Evolutionary conservation across 2,113 vertebrate species (phyloP).

Genomic region (Hippocampus guttulatus): DNA sequence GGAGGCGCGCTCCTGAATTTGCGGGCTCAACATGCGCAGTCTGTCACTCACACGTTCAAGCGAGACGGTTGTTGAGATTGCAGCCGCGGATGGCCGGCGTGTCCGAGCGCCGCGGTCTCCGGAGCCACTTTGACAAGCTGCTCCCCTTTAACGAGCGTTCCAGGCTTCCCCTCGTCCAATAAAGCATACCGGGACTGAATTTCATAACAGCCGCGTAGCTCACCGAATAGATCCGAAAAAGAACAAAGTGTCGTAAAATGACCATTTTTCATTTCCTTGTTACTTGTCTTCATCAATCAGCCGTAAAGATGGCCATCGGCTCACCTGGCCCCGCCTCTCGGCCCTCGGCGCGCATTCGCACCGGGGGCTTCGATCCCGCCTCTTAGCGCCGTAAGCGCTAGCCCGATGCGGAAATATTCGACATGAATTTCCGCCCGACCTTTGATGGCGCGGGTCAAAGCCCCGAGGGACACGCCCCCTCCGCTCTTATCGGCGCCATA

Average conservation of each 20-base stretch:
- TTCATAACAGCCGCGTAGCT: too few species aligned
- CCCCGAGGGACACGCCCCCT: conserved; percentile 55
- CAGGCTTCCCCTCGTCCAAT: conserved; percentile 16
- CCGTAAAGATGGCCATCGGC: conserved; percentile 63
- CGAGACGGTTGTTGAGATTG: conserved; percentile 2
- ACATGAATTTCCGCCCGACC: conserved; percentile 35
- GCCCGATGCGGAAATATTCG: conserved; percentile 56
- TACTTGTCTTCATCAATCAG: too few species aligned
- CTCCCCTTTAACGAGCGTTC: conserved; percentile 54
- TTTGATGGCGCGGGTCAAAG: neutral
- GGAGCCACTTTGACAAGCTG: conserved; percentile 49
- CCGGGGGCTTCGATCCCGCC: conserved; percentile 62
- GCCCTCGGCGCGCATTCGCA: conserved; percentile 32
- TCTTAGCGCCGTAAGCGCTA: conserved; percentile 69
- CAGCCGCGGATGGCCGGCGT: conserved; percentile 27
- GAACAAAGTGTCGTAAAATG: too few species aligned
- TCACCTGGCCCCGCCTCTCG: conserved; percentile 39
- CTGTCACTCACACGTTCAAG: conserved; percentile 20
- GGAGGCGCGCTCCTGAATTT: conserved; percentile 33
- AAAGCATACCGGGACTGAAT: conserved; percentile 32
- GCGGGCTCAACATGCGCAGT: conserved; percentile 23
- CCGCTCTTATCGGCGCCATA: conserved; percentile 68
- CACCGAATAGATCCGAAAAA: too few species aligned
- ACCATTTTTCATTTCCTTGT: too few species aligned
- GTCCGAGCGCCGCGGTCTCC: conserved; percentile 54